Evolutionary conservation across 2,797 vertebrate species (phyloP), one percentile per base, ranked within the genome.

Genomic region (Alfaro cultratus): DNA sequence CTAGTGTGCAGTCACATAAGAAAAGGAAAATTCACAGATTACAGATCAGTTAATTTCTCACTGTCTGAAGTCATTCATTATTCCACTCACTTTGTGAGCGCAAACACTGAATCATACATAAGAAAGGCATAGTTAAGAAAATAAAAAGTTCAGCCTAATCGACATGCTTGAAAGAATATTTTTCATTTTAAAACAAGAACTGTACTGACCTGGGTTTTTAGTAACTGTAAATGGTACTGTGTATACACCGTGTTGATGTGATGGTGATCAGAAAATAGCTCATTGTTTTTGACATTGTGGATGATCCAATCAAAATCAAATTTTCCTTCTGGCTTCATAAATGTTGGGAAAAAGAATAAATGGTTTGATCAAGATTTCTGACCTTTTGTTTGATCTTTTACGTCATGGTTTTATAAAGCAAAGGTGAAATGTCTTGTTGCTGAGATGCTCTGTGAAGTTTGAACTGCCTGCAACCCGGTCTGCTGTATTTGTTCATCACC

Each of bases 301-400:
- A 89, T 80, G 70, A 80, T 86, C 85, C 89, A 46, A 83, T 85
- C 68, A 86, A 88, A 92, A 90, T 87, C 87, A 73, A 76, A 86
- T 80, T 53, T 91, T 72, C 76, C 80, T 89, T 87, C 89, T 90
- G 87, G 91, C 89, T 94, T 93, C 91, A 89, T 94, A 83, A 92
- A 91, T 93, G 80, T 84, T 88, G 84, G 93, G 93, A 57, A 87
- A 94, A 96, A 95, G 96, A 95, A 95, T 95, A 96, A 94, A 91
- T 73, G 70, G 67, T 91, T 78, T 88, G 88, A 90, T 85, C 45
- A 73, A 78, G n/a, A 71, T 73, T 11, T 79, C 8, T 47, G 41
- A 10, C 23, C 39, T 41, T 41, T 5, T 13, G 41, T 70, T 41
- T 15, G 12, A 39, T 26, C n/a, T 43, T 29, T 34, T 26, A 7